Evolutionary conservation across 1,140 invertebrate species (phyloP).

Genomic region (Manduca sexta): DNA sequence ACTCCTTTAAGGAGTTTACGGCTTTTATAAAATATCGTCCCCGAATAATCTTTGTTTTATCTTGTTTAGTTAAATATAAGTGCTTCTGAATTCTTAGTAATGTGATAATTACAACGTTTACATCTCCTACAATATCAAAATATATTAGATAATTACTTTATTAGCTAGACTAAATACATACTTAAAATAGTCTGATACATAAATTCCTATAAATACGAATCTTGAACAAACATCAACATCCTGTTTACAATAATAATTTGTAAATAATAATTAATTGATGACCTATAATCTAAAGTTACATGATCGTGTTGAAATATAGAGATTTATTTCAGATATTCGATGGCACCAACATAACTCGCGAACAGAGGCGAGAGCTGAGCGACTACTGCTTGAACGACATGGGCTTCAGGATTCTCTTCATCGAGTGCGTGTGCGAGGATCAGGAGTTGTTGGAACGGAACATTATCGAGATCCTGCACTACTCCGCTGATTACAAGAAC

Average conservation of each 20-base stretch:
- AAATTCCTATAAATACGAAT: too few species aligned
- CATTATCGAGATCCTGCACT: slow-evolving; percentile 92
- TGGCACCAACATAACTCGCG: slow-evolving; percentile 91
- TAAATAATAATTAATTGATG: background rate
- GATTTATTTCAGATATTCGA: slow-evolving; percentile 86
- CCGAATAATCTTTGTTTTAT: too few species aligned
- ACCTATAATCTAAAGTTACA: background rate
- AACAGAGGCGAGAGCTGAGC: slow-evolving; percentile 84
- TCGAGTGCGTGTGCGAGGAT: slow-evolving; percentile 94
- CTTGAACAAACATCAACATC: background rate
- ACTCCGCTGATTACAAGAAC: slow-evolving; percentile 90
- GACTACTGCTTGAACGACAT: slow-evolving; percentile 82
- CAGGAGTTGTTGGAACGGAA: slow-evolving; percentile 86
- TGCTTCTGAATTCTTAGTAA: too few species aligned
- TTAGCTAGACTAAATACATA: too few species aligned
- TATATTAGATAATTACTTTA: too few species aligned
- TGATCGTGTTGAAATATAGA: background rate
- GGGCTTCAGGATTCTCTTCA: slow-evolving; percentile 91
- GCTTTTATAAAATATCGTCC: too few species aligned
- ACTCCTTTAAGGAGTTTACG: too few species aligned
- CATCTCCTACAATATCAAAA: too few species aligned
- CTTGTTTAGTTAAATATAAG: too few species aligned
- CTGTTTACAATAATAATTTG: background rate
- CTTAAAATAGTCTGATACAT: too few species aligned
- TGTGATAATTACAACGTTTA: too few species aligned